phyloP scores from a whole-genome alignment of 2,888 invertebrate species.

The Drosophila fulvimacula region DNA sequence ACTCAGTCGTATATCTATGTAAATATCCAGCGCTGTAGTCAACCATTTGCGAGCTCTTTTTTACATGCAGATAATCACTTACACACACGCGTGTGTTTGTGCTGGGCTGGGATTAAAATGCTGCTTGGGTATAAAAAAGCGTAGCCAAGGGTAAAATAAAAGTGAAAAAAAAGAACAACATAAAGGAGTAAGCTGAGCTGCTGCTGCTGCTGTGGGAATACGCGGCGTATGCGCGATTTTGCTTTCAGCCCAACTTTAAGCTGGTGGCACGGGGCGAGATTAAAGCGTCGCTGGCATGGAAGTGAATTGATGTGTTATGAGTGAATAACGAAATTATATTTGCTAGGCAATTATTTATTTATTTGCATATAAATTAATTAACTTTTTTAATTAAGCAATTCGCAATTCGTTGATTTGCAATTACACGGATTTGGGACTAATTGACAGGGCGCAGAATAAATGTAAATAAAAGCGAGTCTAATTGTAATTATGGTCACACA shows the following conservation, averaged over 20 bases:
- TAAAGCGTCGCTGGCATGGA: constrained; percentile 6
- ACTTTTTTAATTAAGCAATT: constrained; percentile 13
- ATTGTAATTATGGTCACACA: constrained; percentile 64
- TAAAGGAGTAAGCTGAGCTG: constrained; percentile 47
- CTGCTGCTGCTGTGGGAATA: constrained; percentile 65
- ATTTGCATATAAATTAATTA: constrained; percentile 20
- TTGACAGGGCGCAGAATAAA: constrained; percentile 59
- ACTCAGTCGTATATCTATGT: not conserved
- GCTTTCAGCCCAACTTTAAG: constrained; percentile 30
- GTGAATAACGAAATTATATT: constrained; percentile 8
- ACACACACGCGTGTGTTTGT: constrained; percentile 25
- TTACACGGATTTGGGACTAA: constrained; percentile 57
- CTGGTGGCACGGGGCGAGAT: constrained; percentile 3
- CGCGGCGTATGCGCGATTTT: constrained; percentile 67
- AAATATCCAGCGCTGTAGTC: constrained; percentile 14
- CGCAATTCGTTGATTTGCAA: constrained; percentile 38
- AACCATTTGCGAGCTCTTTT: constrained; percentile 21
- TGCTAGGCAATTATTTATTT: constrained; percentile 2
- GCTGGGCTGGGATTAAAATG: constrained; percentile 66
- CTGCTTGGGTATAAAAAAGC: constrained; percentile 65
- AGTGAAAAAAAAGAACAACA: constrained; percentile 36
- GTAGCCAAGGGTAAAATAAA: constrained; percentile 75
- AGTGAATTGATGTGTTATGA: not conserved
- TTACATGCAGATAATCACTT: constrained; percentile 66
- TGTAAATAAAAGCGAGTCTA: constrained; percentile 62